These are phyloP conservation scores for Hyphantria cunea DNA, from an alignment of 1,140 invertebrate species.

Conservation along the genomic window DNA sequence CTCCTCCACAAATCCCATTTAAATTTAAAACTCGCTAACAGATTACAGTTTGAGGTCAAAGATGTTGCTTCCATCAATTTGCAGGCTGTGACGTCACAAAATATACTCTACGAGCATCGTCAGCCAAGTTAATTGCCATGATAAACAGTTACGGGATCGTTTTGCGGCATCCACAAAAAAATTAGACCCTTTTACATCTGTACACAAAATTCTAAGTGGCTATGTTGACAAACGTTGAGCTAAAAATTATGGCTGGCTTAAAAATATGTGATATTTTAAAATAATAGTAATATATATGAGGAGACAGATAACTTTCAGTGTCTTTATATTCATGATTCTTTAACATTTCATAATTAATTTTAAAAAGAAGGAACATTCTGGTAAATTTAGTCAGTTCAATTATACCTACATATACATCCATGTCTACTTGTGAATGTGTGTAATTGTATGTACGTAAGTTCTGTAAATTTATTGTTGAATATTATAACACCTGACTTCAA, in stretches of 20 bases:
- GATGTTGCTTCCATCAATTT: slow-evolving; percentile 33
- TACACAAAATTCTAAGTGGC: slow-evolving; percentile 24
- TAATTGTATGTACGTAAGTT: no score
- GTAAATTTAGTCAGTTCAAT: no score
- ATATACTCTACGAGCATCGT: slow-evolving; percentile 50
- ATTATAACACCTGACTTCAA: no score
- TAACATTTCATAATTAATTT: no score
- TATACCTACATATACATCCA: no score
- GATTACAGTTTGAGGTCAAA: slow-evolving; percentile 10
- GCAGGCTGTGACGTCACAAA: slow-evolving; percentile 30
- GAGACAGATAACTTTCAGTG: background rate
- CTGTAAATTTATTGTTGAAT: no score
- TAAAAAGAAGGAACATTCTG: no score
- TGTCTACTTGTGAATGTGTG: no score
- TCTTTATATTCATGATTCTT: no score
- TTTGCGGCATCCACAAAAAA: slow-evolving; percentile 43
- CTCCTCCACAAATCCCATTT: background rate
- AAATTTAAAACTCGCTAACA: slow-evolving; percentile 22
- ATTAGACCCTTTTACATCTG: slow-evolving; percentile 21
- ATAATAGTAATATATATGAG: background rate
- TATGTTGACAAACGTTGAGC: slow-evolving; percentile 3
- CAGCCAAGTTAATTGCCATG: slow-evolving; percentile 56
- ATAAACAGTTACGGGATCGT: slow-evolving; percentile 60
- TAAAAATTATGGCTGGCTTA: background rate
- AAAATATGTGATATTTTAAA: background rate